Base-by-base conservation (phyloP, 1,140 invertebrate genomes). In the Zaprionus capensis region DNA sequence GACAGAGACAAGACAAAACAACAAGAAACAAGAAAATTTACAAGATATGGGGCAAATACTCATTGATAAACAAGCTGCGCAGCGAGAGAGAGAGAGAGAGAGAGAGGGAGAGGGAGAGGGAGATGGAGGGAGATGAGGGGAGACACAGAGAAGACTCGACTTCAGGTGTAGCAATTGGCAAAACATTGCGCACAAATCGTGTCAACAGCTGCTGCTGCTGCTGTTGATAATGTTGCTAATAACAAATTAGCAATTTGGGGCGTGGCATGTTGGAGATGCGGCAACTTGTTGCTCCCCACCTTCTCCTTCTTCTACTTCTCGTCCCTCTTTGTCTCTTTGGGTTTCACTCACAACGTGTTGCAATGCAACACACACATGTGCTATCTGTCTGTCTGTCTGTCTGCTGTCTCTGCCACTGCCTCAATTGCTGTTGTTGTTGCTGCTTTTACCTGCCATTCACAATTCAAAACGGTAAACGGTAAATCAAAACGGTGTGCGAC, bases 381-480 rank as follows among this genome's bases (percentile, higher is more conserved):
- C 44, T 15, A 1, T 5, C 4, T 15, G 0, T 15, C 14, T 41
- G 38, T 41, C 38, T 41, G 1, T 41, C 0, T 38, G 6, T 22
- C 14, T 14, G 14, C 38, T 41, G 38, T n/a, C 38, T 15, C 38
- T 41, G 38, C 38, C 15, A n/a, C 15, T 41, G 31, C 31, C 41
- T 17, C 17, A 20, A 9, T 12, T 51, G 20, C 11, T 51, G 46
- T 24, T 51, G 46, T n/a, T 41, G 15, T 44, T 46, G 41, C 17
- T 46, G 41, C 28, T 64, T 20, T 36, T 56, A 58, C 26, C 31
- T 55, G 76, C 46, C 65, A 38, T 67, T 71, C 74, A 85, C 63
- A 80, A 71, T 61, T 82, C 71, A 82, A 70, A 82, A 78, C 63
- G 62, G 66, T 71, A 78, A 84, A 84, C 82, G 82, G 75, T 81